phyloP scores from a whole-genome alignment of 2,797 vertebrate genomes.

The Epinephelus awoara region DNA sequence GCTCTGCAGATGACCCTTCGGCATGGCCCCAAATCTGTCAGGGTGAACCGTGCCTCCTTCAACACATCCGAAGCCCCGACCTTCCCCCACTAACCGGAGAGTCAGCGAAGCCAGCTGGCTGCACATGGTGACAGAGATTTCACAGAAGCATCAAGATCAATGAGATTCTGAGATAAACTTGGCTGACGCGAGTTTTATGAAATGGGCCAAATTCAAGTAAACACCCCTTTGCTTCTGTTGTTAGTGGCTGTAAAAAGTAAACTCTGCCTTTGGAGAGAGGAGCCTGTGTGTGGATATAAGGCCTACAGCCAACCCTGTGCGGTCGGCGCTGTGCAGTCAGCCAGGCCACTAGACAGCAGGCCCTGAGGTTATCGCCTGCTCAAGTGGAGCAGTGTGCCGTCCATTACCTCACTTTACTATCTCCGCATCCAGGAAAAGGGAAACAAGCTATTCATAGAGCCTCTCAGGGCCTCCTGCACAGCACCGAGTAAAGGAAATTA shows the following conservation, averaged over 20 bases:
- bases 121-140: slow-evolving; percentile 57
- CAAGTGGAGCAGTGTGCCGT: slow-evolving; percentile 76
- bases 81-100: slow-evolving; percentile 41
- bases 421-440: slow-evolving; percentile 69
- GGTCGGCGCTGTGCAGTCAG: slow-evolving; percentile 66
- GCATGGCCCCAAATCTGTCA: slow-evolving; percentile 60
- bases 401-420: slow-evolving; percentile 80
- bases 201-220: slow-evolving; percentile 63
- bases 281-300: slow-evolving; percentile 60
- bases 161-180: slow-evolving; percentile 64
- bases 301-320: slow-evolving; percentile 69
- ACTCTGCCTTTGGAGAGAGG: slow-evolving; percentile 54
- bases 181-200: slow-evolving; percentile 48
- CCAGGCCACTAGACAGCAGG: slow-evolving; percentile 72
- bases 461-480: slow-evolving; percentile 57
- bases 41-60: slow-evolving; percentile 48
- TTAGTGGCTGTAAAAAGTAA: slow-evolving; percentile 69
- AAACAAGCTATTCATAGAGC: slow-evolving; percentile 82
- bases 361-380: slow-evolving; percentile 80
- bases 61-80: slow-evolving; percentile 39
- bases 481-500: slow-evolving; percentile 43
- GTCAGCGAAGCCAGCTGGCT: slow-evolving; percentile 58
- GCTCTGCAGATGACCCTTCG: slow-evolving; percentile 75
- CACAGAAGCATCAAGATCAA: slow-evolving; percentile 64
- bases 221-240: slow-evolving; percentile 70